Evolutionary conservation across 2,888 invertebrate species (phyloP).

Genomic region (Penaeus monodon): DNA sequence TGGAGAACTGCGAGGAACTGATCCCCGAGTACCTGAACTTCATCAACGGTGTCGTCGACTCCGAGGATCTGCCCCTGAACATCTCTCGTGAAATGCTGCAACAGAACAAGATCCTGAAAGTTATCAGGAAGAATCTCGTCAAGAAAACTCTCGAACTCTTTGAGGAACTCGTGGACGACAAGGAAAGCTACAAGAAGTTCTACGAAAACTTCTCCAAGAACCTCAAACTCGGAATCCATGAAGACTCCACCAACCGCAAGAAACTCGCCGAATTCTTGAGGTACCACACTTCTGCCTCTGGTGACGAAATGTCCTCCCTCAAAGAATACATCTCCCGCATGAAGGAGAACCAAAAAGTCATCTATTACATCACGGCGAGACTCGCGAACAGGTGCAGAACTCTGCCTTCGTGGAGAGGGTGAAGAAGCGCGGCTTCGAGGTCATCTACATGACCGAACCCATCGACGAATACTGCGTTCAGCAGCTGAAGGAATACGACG

Average conservation of each 20-base stretch:
- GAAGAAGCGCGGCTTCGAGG: slow-evolving; percentile 97
- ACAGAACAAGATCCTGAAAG: slow-evolving; percentile 98
- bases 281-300: slow-evolving; percentile 93
- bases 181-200: slow-evolving; percentile 98
- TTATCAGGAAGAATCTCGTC: slow-evolving; percentile 97
- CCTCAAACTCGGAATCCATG: slow-evolving; percentile 96
- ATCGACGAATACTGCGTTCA: slow-evolving; percentile 99
- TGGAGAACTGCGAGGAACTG: slow-evolving; percentile 99
- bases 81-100: slow-evolving; percentile 99
- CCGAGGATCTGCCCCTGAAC: slow-evolving; percentile 97
- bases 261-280: slow-evolving; percentile 90
- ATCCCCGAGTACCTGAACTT: slow-evolving; percentile 98
- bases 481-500: slow-evolving; percentile 97
- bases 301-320: slow-evolving; percentile 92
- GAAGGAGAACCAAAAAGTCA: slow-evolving; percentile 98
- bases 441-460: slow-evolving; percentile 98
- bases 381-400: slow-evolving; percentile 92
- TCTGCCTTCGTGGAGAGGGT: slow-evolving; percentile 98
- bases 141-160: slow-evolving; percentile 98
- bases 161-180: slow-evolving; percentile 95
- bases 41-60: slow-evolving; percentile 97
- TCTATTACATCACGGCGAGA: slow-evolving; percentile 97
- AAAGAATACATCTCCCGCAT: slow-evolving; percentile 97
- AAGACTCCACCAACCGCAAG: slow-evolving; percentile 93
- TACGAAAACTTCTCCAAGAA: slow-evolving; percentile 99